Percentiles rank a stretch among this genome's conserved stretches.
phyloP scores from a whole-genome alignment of 2,888 invertebrate species.

The Ormyrus thymus region DNA sequence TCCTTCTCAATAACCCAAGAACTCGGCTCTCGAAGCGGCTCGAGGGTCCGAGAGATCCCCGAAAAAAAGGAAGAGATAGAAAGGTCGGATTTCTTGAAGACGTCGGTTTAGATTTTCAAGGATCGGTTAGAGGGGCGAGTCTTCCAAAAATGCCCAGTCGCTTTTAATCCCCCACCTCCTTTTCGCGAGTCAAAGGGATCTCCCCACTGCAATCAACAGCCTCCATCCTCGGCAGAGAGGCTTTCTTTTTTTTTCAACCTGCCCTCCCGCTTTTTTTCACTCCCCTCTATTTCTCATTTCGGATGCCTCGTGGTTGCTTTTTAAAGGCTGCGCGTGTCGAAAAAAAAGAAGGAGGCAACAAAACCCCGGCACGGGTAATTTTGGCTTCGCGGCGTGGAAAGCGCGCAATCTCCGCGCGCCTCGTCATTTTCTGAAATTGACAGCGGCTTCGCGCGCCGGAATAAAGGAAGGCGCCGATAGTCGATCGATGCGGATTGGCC shows the following conservation, averaged over 20 bases:
- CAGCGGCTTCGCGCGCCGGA: too few species aligned
- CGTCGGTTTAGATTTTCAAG: conserved; percentile 30
- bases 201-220: neutral
- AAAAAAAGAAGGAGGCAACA: too few species aligned
- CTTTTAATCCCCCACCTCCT: conserved; percentile 22
- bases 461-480: too few species aligned
- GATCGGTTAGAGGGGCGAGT: neutral
- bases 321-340: conserved; percentile 1
- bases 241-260: conserved; percentile 24
- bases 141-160: neutral
- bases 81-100: neutral
- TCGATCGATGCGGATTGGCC: too few species aligned
- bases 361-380: too few species aligned
- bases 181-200: conserved; percentile 20
- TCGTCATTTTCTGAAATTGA: too few species aligned
- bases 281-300: conserved; percentile 30
- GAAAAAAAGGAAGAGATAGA: neutral
- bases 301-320: conserved; percentile 22
- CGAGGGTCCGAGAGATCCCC: neutral
- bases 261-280: neutral
- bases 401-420: too few species aligned
- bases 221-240: neutral
- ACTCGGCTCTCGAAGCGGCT: neutral
- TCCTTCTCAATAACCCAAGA: conserved; percentile 5
- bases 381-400: too few species aligned